Evolutionary conservation across 2,797 vertebrate genomes (phyloP), one percentile per base, ranked within the genome.

Genomic region (Mormyrops boulengeri): DNA sequence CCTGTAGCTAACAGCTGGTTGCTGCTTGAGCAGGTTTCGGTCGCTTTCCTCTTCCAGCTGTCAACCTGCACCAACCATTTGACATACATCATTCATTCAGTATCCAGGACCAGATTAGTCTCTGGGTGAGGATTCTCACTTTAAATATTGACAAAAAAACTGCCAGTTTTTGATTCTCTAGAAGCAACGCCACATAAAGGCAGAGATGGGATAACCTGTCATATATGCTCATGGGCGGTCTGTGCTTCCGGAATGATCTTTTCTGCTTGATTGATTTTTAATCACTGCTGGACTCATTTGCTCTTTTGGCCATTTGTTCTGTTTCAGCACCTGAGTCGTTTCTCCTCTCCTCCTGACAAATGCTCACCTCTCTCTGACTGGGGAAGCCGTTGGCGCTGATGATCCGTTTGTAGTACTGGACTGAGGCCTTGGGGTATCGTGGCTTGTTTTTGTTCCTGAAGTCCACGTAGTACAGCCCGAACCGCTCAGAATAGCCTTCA

Each of bases 351-450:
- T 89, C 91, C 14, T 44, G 52, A 57, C 50, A 34, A 52, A 60
- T 2, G 3, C 53, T 93, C 44, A 96, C 97, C 97, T 99, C 97
- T 97, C 95, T 96, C 92, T 96, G 93, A 92, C 95, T 98, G 85
- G 97, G 98, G 92, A 99, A 98, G 92, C 98, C 98, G 14, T 98
- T 98, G 91, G 95, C 96, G 88, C 92, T 94, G 93, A 98, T 97
- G 88, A 99, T 93, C 87, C 94, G 96, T 92, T 96, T 98, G 90
- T 98, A 99, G 91, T 96, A 99, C 85, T 97, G 96, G 89, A 95
- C 97, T 0, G 98, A 99, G 85, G 98, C 98, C 94, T 99, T 99
- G 80, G 98, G 97, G 88, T 98, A 97, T 38, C 97, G 97, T 2
- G 97, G 96, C 91, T 97, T 99, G 92, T 97, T 96, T 95, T 96